These are phyloP conservation scores for Coenonympha arcania DNA, from an alignment of 2,888 invertebrate genomes.

Conservation along the genomic window DNA sequence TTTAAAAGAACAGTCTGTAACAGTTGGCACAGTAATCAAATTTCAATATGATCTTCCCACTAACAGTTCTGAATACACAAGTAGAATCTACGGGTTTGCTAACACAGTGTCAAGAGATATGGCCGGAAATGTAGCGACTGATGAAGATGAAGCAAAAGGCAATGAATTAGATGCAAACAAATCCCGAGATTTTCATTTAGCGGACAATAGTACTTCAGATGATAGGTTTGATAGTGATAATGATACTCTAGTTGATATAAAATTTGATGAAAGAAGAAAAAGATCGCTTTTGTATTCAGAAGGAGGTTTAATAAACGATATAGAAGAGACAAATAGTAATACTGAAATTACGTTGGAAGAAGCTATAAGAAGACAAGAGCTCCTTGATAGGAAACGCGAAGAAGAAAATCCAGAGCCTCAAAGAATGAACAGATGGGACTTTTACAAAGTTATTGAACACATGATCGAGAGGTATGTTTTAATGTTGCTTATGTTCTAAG, in stretches of 20 bases:
- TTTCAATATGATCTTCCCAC: slow-evolving; percentile 79
- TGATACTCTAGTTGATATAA: slow-evolving; percentile 58
- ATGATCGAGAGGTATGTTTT: slow-evolving; percentile 70
- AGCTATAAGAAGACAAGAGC: slow-evolving; percentile 68
- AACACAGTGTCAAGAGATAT: slow-evolving; percentile 62
- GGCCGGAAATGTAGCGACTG: slow-evolving; percentile 37
- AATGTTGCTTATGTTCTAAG: too few relatives aligned
- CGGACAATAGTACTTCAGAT: slow-evolving; percentile 20
- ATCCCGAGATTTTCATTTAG: slow-evolving; percentile 34
- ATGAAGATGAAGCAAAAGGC: slow-evolving; percentile 26
- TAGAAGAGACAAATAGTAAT: slow-evolving; percentile 32
- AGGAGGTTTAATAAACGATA: slow-evolving; percentile 44
- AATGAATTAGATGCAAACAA: slow-evolving; percentile 32
- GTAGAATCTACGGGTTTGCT: slow-evolving; percentile 63
- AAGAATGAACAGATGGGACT: slow-evolving; percentile 76
- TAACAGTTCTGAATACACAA: slow-evolving; percentile 75
- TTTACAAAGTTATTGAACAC: slow-evolving; percentile 77
- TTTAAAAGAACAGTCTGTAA: slow-evolving; percentile 75
- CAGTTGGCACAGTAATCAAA: slow-evolving; percentile 78
- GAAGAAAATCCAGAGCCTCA: slow-evolving; percentile 47
- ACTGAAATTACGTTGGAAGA: slow-evolving; percentile 56
- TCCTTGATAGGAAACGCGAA: slow-evolving; percentile 51
- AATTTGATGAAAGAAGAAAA: slow-evolving; percentile 53
- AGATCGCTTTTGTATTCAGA: slow-evolving; percentile 54
- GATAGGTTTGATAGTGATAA: slow-evolving; percentile 40